Conservation (phyloP, 2,113 vertebrate species). For the Geococcyx californianus region DNA sequence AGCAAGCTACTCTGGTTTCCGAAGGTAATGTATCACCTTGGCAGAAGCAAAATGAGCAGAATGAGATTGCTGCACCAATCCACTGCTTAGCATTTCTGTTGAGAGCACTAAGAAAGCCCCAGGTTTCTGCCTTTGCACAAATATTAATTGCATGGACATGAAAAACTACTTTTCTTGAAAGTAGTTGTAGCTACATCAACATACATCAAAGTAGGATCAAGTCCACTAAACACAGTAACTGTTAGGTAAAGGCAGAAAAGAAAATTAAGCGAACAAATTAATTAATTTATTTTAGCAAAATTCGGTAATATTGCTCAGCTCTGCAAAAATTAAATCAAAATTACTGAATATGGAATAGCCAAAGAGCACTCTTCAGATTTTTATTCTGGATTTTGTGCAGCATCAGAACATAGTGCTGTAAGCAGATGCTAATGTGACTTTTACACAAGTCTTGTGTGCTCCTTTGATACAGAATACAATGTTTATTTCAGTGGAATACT, state of each 20-base stretch:
- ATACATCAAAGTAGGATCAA: neutral
- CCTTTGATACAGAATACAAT: neutral
- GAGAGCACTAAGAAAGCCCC: neutral
- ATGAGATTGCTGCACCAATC: neutral
- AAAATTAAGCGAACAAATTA: neutral
- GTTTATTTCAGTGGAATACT: neutral
- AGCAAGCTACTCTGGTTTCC: neutral
- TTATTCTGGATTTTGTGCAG: neutral
- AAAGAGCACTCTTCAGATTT: neutral
- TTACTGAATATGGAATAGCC: neutral
- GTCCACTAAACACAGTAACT: neutral
- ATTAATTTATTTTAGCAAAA: neutral
- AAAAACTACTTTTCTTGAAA: neutral
- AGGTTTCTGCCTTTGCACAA: neutral
- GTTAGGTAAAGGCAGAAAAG: neutral
- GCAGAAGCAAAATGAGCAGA: neutral
- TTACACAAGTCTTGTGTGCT: neutral
- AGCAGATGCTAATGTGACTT: neutral
- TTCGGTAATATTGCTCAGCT: neutral
- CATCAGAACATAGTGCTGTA: neutral
- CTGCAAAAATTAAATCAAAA: neutral
- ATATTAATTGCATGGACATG: neutral
- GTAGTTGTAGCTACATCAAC: accelerated
- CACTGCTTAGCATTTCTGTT: neutral
- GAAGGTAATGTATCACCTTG: neutral